Percentiles rank a stretch among this genome's conserved stretches.
Conservation (phyloP, 2,797 vertebrate species). For the Megaceryle alcyon region DNA sequence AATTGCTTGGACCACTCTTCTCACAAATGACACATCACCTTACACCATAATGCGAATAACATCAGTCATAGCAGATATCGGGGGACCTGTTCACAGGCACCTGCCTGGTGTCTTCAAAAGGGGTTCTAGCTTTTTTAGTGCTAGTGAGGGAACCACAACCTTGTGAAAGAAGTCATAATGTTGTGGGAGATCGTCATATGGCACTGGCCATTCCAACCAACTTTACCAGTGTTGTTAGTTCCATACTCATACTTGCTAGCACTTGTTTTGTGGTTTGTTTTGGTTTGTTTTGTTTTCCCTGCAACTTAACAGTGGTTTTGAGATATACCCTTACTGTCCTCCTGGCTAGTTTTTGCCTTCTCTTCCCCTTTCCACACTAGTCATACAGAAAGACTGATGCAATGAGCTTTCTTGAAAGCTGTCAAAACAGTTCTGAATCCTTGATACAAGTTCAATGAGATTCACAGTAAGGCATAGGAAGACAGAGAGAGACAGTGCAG, state of each 20-base stretch:
- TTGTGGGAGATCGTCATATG: background rate
- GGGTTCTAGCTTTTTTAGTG: background rate
- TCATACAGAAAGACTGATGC: background rate
- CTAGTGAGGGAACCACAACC: background rate
- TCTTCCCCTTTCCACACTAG: background rate
- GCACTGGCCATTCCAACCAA: background rate
- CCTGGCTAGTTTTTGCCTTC: background rate
- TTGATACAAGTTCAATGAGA: background rate
- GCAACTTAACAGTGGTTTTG: background rate
- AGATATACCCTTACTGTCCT: background rate
- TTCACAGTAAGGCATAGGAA: background rate
- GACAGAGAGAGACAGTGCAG: background rate
- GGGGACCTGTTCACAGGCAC: background rate
- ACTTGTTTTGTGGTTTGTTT: background rate
- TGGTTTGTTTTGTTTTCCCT: background rate
- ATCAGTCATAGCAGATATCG: background rate
- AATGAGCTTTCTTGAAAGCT: background rate
- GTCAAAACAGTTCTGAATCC: background rate
- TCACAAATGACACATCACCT: background rate
- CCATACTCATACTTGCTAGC: background rate
- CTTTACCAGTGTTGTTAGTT: background rate
- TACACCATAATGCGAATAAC: background rate
- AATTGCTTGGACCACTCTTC: background rate
- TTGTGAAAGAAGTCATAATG: background rate
- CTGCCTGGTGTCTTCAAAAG: background rate